A percentile compares a stretch with the other conserved stretches of the same genome.
Conservation (phyloP, 2,113 vertebrate genomes). For the Baryphthengus martii region DNA sequence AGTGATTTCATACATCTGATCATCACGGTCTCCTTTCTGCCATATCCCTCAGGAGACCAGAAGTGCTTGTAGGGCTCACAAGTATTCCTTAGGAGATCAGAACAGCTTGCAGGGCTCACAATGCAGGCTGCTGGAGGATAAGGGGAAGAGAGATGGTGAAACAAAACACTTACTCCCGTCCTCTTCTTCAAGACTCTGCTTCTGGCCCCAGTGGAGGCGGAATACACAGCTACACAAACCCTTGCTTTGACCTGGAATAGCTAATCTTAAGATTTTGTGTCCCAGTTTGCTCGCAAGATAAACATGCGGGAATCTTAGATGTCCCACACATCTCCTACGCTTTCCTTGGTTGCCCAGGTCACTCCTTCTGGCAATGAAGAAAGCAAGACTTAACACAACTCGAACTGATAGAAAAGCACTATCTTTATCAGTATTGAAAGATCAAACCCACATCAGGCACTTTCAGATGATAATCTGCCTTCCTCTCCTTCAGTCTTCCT, state of each 20-base stretch:
- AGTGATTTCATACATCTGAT: neutral
- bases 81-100: neutral
- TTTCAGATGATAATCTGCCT: slow-evolving; percentile 15
- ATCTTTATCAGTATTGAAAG: neutral
- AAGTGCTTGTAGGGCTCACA: neutral
- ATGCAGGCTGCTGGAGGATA: neutral
- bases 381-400: neutral
- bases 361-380: neutral
- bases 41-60: neutral
- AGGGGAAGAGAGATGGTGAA: neutral
- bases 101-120: neutral
- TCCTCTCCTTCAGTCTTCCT: neutral
- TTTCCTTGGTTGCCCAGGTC: neutral
- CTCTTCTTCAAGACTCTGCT: neutral
- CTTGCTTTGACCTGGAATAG: neutral
- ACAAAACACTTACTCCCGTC: neutral
- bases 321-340: neutral
- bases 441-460: neutral
- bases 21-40: neutral
- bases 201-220: neutral
- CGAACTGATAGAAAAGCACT: neutral
- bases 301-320: neutral
- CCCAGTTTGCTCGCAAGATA: neutral
- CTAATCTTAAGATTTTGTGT: neutral
- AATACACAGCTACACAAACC: neutral